Base-by-base conservation (phyloP, 2,113 vertebrate species). In the Coregonus clupeaformis region DNA sequence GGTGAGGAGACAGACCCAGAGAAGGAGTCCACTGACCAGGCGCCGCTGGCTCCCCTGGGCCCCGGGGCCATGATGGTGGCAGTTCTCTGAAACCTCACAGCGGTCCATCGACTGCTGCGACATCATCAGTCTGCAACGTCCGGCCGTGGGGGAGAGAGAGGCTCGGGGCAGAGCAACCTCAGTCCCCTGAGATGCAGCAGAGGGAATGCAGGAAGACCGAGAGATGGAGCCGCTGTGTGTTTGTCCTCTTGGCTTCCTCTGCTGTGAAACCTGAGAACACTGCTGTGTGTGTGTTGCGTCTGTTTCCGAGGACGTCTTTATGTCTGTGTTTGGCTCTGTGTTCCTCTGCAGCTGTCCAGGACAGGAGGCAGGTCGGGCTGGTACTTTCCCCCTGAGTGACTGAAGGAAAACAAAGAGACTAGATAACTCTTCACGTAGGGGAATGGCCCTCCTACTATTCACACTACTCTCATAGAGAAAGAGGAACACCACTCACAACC, bases 1-100 rank as follows among this genome's bases (percentile, higher is more conserved):
- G 52, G 91, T 87, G 2, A 92, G 82, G 55, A 91, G 1, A 67
- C 74, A 65, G 69, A 71, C 72, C 92, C 92, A 93, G 65, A 87
- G 42, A 47, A 92, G 71, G 70, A 92, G 81, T 66, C 91, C 32
- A 3, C 69, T 75, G 70, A 81, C 30, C 25, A 91, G 74, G 18
- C 60, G 77, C 27, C 85, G 59, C 32, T 76, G 76, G 36, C 11
- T 45, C 20, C 12, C 5, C 32, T 73, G 73, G 13, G 14, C 66
- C 67, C 69, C 22, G 6, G 57, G 63, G 18, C 29, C 5, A 11
- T 13, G 32, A 36, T 42, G 9, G 9, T 42, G 36, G 9, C 13
- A 13, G 67, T 5, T 68, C 9, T 68, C 67, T 14, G 42, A 22
- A 36, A 47, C 42, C 42, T 68, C 32, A 68, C 67, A 68, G 36